These are phyloP conservation scores for Mola mola DNA, from an alignment of 2,113 vertebrate genomes.

Conservation along the genomic window DNA sequence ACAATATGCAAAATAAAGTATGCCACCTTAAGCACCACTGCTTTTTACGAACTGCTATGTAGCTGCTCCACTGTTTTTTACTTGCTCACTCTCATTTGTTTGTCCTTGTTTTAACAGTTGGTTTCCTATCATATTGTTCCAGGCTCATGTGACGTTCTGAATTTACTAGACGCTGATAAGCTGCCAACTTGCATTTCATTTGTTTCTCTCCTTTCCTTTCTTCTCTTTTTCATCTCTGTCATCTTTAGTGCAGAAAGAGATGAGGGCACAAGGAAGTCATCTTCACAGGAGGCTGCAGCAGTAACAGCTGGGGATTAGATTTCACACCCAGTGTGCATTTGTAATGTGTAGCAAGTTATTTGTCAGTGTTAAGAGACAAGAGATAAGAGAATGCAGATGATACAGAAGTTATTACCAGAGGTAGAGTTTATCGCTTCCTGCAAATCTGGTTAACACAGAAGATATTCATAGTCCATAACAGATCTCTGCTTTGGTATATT, in stretches of 20 bases:
- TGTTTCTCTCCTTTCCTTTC: constrained; percentile 20
- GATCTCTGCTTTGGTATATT: too few relatives aligned
- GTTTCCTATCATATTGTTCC: constrained; percentile 14
- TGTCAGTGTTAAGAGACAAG: background rate
- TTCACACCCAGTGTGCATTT: constrained; percentile 44
- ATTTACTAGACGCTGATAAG: constrained; percentile 46
- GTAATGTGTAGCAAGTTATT: constrained; percentile 51
- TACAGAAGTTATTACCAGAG: constrained; percentile 28
- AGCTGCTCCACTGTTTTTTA: too few relatives aligned
- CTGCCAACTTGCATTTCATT: constrained; percentile 53
- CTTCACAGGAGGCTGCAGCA: constrained; percentile 53
- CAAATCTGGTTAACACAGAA: constrained; percentile 32
- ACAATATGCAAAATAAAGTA: too few relatives aligned
- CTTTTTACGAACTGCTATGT: too few relatives aligned
- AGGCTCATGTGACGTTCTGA: constrained; percentile 27
- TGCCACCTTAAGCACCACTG: too few relatives aligned
- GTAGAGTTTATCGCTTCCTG: constrained; percentile 41
- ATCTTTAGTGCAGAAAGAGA: constrained; percentile 20
- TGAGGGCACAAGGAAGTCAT: constrained; percentile 30
- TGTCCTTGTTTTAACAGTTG: constrained; percentile 23
- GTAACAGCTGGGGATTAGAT: constrained; percentile 55
- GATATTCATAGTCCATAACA: constrained; percentile 30
- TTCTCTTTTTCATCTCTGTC: constrained; percentile 43
- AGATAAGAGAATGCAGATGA: constrained; percentile 40
- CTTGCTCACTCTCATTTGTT: background rate